Evolutionary conservation across 2,113 vertebrate species (phyloP).

Genomic region (Gasterosteus nipponicus): DNA sequence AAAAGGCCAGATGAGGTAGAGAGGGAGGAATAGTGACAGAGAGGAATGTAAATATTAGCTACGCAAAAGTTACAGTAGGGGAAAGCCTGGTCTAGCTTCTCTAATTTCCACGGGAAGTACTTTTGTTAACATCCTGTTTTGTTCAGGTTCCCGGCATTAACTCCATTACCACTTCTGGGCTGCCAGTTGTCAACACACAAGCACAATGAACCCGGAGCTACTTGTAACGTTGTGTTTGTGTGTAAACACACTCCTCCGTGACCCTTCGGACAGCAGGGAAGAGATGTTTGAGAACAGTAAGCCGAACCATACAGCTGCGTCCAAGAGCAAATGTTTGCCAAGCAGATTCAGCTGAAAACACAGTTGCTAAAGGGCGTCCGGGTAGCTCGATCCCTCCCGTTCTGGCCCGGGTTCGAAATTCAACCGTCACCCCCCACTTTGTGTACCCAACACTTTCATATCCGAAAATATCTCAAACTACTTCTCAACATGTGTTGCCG

Average conservation of each 20-base stretch:
- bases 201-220: conserved; percentile 33
- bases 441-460: not conserved
- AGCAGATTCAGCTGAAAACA: conserved; percentile 34
- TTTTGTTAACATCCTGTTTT: conserved; percentile 62
- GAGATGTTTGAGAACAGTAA: conserved; percentile 1
- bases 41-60: conserved; percentile 59
- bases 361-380: not conserved
- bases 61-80: conserved; percentile 21
- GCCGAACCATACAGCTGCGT: conserved; percentile 21
- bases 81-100: conserved; percentile 19
- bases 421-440: not conserved
- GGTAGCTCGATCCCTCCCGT: not conserved
- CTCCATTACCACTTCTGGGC: conserved; percentile 44
- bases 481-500: conserved; percentile 47
- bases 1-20: conserved; percentile 48
- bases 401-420: not conserved
- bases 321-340: conserved; percentile 43
- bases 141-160: conserved; percentile 26
- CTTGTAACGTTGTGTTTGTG: conserved; percentile 63
- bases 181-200: conserved; percentile 43
- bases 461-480: not conserved
- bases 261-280: conserved; percentile 6
- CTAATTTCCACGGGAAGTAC: conserved; percentile 51
- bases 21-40: conserved; percentile 18
- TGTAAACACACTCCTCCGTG: conserved; percentile 65